Percentiles rank a stretch among this genome's conserved stretches.
phyloP scores from a whole-genome alignment of 2,113 vertebrate species.

The Vicugna pacos region DNA sequence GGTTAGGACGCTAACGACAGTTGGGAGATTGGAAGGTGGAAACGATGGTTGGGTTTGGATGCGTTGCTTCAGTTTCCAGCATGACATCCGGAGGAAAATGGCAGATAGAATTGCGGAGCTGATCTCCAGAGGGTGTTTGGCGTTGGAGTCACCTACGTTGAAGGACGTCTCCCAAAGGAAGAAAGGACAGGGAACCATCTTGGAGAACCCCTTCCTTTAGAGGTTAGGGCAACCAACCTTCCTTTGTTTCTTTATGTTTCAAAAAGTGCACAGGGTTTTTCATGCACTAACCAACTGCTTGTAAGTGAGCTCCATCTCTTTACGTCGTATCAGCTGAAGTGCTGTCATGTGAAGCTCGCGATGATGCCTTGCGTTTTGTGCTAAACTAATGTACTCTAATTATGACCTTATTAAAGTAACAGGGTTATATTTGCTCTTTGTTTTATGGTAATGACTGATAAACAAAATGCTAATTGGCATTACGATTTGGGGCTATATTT shows the following conservation, averaged over 20 bases:
- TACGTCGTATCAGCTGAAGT: background rate
- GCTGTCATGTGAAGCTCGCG: constrained; percentile 24
- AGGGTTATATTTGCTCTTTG: constrained; percentile 80
- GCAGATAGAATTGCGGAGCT: background rate
- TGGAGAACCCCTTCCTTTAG: background rate
- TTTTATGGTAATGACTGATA: constrained; percentile 81
- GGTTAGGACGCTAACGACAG: background rate
- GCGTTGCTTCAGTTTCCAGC: background rate
- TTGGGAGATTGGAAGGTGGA: background rate
- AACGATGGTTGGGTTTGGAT: background rate
- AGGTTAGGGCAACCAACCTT: background rate
- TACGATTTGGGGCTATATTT: constrained; percentile 78
- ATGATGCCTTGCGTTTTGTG: constrained; percentile 65
- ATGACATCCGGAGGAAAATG: background rate
- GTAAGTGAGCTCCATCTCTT: background rate
- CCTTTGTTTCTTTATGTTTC: background rate
- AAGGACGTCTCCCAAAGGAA: background rate
- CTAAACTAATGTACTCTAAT: constrained; percentile 77
- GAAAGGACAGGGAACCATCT: background rate
- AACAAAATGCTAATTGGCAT: constrained; percentile 83
- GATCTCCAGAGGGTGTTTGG: background rate
- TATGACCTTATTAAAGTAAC: constrained; percentile 77
- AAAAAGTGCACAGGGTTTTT: background rate
- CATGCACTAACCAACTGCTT: background rate
- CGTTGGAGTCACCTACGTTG: background rate